Evolutionary conservation across 2,888 invertebrate genomes (phyloP).

Genomic region (Macroteleia sp.): DNA sequence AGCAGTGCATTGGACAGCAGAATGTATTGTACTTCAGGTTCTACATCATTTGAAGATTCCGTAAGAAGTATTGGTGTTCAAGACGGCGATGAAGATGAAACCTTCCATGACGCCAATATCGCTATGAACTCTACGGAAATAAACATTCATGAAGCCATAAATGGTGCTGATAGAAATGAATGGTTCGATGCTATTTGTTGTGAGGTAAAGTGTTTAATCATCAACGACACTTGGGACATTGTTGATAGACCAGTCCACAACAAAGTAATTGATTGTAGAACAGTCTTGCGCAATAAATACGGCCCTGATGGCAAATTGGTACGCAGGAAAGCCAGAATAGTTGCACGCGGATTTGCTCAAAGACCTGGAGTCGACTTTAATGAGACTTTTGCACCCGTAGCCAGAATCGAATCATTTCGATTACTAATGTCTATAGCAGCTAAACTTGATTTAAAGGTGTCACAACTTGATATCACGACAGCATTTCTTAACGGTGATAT

Average conservation of each 20-base stretch:
- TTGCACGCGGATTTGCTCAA: slow-evolving; percentile 46
- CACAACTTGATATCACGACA: slow-evolving; percentile 66
- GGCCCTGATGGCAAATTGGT: slow-evolving; percentile 3
- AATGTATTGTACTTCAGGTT: no score
- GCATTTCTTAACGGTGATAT: slow-evolving; percentile 68
- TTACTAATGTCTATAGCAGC: slow-evolving; percentile 56
- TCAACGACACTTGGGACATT: slow-evolving; percentile 30
- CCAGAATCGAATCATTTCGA: slow-evolving; percentile 56
- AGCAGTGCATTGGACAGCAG: not conserved
- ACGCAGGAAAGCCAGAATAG: slow-evolving; percentile 46
- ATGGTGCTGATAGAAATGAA: slow-evolving; percentile 4
- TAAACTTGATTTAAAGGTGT: slow-evolving; percentile 46
- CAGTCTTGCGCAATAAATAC: slow-evolving; percentile 33
- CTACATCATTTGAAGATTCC: not conserved
- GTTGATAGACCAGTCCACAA: not conserved
- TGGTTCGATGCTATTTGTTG: slow-evolving; percentile 19
- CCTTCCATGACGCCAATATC: not conserved
- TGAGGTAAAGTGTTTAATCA: slow-evolving; percentile 6
- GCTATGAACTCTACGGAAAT: slow-evolving; percentile 11
- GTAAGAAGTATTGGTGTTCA: not conserved
- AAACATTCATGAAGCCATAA: slow-evolving; percentile 1
- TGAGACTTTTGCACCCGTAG: slow-evolving; percentile 64
- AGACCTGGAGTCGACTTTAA: slow-evolving; percentile 56
- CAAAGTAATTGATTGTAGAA: slow-evolving; percentile 38
- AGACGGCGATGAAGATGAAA: not conserved